Percentiles rank a stretch among this genome's conserved stretches.
Evolutionary conservation across 1,140 invertebrate genomes (phyloP).

Genomic region (Drosophila nannoptera): DNA sequence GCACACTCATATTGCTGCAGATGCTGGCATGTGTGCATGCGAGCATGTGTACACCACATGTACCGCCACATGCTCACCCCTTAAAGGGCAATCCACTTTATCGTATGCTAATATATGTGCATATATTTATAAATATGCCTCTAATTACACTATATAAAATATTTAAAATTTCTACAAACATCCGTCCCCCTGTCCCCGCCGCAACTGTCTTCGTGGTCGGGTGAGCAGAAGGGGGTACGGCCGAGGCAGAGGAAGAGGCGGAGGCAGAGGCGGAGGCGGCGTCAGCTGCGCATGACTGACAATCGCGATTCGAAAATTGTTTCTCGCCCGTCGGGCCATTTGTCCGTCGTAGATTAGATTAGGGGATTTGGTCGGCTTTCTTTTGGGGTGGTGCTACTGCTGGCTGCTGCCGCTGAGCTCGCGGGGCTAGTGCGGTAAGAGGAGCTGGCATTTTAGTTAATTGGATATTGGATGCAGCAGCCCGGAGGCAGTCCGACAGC

Average conservation of each 20-base stretch:
- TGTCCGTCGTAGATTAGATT: slow-evolving; percentile 49
- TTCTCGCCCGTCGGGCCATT: slow-evolving; percentile 48
- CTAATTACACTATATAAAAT: slow-evolving; percentile 28
- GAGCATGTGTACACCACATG: too few species aligned
- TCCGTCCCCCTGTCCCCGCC: slow-evolving; percentile 5
- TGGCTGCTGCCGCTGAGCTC: too few species aligned
- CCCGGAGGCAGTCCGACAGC: background rate
- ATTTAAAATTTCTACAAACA: slow-evolving; percentile 13
- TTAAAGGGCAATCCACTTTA: background rate
- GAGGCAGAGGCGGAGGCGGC: slow-evolving; percentile 28
- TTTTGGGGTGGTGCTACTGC: too few species aligned
- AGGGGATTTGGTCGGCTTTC: slow-evolving; percentile 35
- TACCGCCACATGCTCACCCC: too few species aligned
- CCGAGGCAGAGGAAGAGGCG: background rate
- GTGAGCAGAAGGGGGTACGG: background rate
- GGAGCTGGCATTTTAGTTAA: slow-evolving; percentile 38
- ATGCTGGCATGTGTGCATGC: too few species aligned
- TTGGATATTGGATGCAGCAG: slow-evolving; percentile 48
- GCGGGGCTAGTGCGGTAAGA: slow-evolving; percentile 1
- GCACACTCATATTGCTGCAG: too few species aligned
- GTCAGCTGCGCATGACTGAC: slow-evolving; percentile 67
- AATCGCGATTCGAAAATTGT: slow-evolving; percentile 67
- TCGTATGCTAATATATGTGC: background rate
- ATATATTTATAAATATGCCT: slow-evolving; percentile 23
- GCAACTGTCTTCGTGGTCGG: background rate